Conservation (phyloP, 2,797 vertebrate genomes). For the Enteromius afrohamiltoni region DNA sequence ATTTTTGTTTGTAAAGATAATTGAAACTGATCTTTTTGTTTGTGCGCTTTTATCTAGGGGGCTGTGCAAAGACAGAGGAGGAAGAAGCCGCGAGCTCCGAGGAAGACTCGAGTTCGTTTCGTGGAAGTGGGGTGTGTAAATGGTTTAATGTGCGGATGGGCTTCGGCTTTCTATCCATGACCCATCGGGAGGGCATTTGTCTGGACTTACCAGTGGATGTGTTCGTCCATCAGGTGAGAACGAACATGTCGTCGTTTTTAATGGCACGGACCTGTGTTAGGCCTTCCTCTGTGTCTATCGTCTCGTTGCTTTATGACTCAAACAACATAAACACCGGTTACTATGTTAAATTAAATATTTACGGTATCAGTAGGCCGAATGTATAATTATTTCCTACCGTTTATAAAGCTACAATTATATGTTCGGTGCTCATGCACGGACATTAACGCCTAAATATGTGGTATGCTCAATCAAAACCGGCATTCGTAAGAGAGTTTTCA, state of each 20-base stretch:
- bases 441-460: not conserved
- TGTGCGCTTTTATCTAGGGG: conserved; percentile 71
- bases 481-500: not conserved
- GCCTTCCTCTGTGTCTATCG: not conserved
- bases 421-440: not conserved
- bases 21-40: not conserved
- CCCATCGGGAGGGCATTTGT: conserved; percentile 79
- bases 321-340: not conserved
- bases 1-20: not conserved
- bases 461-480: not conserved
- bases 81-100: conserved; percentile 75
- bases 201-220: conserved; percentile 87
- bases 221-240: conserved; percentile 91
- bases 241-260: conserved; percentile 26
- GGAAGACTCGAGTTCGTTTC: conserved; percentile 72
- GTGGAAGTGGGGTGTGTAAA: conserved; percentile 87
- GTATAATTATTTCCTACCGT: not conserved
- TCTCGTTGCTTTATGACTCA: not conserved
- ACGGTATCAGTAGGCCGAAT: not conserved
- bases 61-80: conserved; percentile 79
- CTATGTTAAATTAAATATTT: not conserved
- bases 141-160: conserved; percentile 96
- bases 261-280: not conserved
- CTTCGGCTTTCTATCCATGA: conserved; percentile 95
- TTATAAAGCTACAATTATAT: not conserved